These are phyloP conservation scores for Argyrosomus japonicus DNA, from an alignment of 2,113 vertebrate genomes.

Conservation along the genomic window DNA sequence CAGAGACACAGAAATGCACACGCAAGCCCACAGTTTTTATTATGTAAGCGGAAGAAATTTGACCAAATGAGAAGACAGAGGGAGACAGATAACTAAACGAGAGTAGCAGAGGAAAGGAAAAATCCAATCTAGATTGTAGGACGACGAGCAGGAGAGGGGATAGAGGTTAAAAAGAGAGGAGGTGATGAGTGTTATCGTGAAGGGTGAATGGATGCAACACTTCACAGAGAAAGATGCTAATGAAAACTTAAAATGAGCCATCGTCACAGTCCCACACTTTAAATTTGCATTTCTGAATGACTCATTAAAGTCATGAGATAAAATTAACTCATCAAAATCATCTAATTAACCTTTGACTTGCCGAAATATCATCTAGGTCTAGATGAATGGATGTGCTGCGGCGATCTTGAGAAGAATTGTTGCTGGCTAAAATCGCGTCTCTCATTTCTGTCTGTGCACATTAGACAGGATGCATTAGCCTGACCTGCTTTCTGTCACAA, in stretches of 20 bases:
- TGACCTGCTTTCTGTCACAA: conserved; percentile 30
- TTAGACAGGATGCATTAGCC: conserved; percentile 30
- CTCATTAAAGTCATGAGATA: conserved; percentile 37
- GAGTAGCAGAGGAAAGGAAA: conserved; percentile 2
- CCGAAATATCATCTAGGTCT: not conserved
- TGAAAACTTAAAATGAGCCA: conserved; percentile 58
- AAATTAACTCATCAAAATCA: conserved; percentile 49
- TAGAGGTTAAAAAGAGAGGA: not conserved
- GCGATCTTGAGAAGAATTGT: not conserved
- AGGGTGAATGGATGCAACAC: conserved; percentile 38
- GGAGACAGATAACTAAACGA: not conserved
- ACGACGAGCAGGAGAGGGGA: conserved; percentile 7
- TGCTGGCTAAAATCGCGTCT: not conserved
- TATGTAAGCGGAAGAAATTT: conserved; percentile 3
- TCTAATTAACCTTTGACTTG: conserved; percentile 52
- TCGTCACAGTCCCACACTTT: conserved; percentile 32
- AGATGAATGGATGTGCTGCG: conserved; percentile 1
- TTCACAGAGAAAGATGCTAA: conserved; percentile 39
- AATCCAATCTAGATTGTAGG: conserved; percentile 14
- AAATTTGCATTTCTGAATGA: conserved; percentile 45
- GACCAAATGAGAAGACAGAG: not conserved
- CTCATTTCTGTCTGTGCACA: conserved; percentile 14
- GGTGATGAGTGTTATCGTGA: not conserved
- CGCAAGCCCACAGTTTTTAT: conserved; percentile 8
- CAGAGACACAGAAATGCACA: conserved; percentile 22